Evolutionary conservation across 1,140 invertebrate species (phyloP), one percentile per base, ranked within the genome.

Genomic region (Drosophila leontia): DNA sequence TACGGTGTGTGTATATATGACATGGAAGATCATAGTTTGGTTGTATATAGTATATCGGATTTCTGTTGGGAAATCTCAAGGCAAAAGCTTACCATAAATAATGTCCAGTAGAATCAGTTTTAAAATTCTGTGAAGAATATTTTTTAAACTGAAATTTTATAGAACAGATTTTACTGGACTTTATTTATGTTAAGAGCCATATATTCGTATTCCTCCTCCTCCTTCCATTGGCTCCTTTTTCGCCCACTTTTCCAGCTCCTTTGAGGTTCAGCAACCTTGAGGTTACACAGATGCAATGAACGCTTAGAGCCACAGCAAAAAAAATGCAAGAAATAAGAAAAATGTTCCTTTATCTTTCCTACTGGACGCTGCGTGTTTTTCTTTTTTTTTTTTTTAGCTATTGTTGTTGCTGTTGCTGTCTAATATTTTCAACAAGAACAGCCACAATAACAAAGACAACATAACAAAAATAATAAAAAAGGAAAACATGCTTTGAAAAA

Each of bases 211-310:
- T 37, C 13, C 19, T 23, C 9, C 34, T 26, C 19, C 32, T 9
- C 23, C 11, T 15, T 3, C 37, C 42, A 34, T 1, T 9, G 37
- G 19, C 41, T 29, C 39, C 50, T 42, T 35, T 34, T 34, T 32
- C 55, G 9, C 35, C 61, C 53, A 37, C 55, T 42, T 56, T 56
- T 41, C 13, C 35, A 42, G 37, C 56, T 61, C 56, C 61, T 64
- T 64, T 45, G 62, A 78, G 82, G 81, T 85, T 84, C 81, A 85
- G 81, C 82, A 75, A 84, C 81, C 81, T 78, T 71, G 69, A 85
- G 80, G 71, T 82, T 82, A 69, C 57, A 69, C 63, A 78, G 58
- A 72, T 76, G 63, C 56, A 42, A 47, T 45, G 34, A 37, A 51
- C 41, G 57, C 75, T 57, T 19, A 13, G 11, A 55, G 70, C 64